Percentiles rank a stretch among this genome's conserved stretches.
Evolutionary conservation across 2,113 vertebrate genomes (phyloP).

Genomic region (Bufo bufo): DNA sequence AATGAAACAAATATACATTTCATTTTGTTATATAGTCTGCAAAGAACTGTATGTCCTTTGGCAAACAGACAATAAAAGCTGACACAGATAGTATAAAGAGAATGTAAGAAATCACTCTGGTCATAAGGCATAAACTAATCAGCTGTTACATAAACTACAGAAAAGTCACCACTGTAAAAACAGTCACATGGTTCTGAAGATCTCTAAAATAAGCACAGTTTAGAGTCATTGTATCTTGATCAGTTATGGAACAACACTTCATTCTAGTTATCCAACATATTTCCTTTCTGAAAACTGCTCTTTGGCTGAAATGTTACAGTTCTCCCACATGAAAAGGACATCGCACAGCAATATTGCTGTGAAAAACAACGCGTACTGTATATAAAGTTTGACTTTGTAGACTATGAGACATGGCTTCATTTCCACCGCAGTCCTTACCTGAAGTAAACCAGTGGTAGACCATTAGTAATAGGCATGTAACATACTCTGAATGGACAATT

Average conservation of each 20-base stretch:
- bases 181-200: constrained; percentile 37
- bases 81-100: constrained; percentile 18
- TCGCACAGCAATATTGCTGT: not conserved
- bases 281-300: not conserved
- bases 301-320: not conserved
- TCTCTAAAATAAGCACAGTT: not conserved
- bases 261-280: not conserved
- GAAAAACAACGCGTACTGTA: not conserved
- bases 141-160: constrained; percentile 35
- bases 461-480: no score
- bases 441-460: no score
- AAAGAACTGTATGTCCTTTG: constrained; percentile 24
- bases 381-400: not conserved
- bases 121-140: constrained; percentile 44
- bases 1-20: not conserved
- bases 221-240: constrained; percentile 7
- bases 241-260: not conserved
- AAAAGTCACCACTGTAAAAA: constrained; percentile 1
- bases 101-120: constrained; percentile 9
- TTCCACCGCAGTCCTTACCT: not conserved
- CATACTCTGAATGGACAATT: no score
- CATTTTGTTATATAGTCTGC: constrained; percentile 11
- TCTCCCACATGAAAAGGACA: not conserved
- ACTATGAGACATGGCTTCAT: not conserved
- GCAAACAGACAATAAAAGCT: constrained; percentile 1